These are phyloP conservation scores for Drosophila neonasuta DNA, from an alignment of 2,888 invertebrate genomes.

Conservation along the genomic window DNA sequence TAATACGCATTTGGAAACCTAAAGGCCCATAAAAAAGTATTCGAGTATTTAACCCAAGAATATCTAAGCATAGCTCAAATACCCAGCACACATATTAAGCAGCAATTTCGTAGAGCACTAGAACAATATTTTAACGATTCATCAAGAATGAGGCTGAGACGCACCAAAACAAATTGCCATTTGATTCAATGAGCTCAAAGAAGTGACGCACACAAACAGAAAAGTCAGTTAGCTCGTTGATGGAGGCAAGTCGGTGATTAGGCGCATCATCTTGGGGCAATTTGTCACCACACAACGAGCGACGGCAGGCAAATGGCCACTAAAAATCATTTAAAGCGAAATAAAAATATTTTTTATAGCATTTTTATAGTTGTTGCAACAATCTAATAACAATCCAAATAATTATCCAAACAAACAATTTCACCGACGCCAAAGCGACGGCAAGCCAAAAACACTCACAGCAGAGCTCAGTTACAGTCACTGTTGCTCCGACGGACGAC, in stretches of 20 bases:
- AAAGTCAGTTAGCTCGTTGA: conserved; percentile 35
- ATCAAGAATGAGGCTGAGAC: conserved; percentile 33
- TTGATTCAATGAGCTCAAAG: conserved; percentile 54
- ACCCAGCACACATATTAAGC: conserved; percentile 5
- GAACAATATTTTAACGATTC: conserved; percentile 35
- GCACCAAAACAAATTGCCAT: conserved; percentile 46
- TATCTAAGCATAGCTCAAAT: background rate
- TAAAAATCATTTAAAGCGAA: conserved; percentile 77
- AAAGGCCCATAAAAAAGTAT: background rate
- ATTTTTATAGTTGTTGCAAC: conserved; percentile 80
- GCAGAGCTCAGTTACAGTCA: conserved; percentile 43
- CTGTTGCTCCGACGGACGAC: conserved; percentile 59
- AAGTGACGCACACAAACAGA: conserved; percentile 24
- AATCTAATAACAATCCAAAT: conserved; percentile 80
- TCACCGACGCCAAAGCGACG: conserved; percentile 71
- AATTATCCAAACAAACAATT: conserved; percentile 79
- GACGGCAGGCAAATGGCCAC: conserved; percentile 59
- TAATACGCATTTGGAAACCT: background rate
- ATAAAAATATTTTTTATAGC: conserved; percentile 78
- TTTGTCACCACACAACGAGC: conserved; percentile 73
- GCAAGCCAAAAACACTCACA: conserved; percentile 48
- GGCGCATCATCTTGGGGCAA: conserved; percentile 71
- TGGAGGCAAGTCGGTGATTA: conserved; percentile 65
- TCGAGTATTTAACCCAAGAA: background rate
- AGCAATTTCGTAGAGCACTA: background rate